These are phyloP conservation scores for Eulimnadia texana DNA, from an alignment of 1,140 invertebrate genomes.

Conservation along the genomic window DNA sequence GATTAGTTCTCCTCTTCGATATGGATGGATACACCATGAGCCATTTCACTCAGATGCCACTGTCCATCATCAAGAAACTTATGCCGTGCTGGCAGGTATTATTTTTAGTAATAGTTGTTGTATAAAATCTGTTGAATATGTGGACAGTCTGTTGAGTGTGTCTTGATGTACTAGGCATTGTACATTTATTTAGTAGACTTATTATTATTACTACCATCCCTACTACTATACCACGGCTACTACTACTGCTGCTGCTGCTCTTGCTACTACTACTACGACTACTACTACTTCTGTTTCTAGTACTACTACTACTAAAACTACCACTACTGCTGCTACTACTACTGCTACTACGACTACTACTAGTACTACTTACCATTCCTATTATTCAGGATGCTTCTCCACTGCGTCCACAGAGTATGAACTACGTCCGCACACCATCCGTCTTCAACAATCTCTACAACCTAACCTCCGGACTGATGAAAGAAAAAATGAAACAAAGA, in stretches of 20 bases:
- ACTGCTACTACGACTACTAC: no score
- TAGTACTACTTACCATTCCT: no score
- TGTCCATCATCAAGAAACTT: conserved; percentile 10
- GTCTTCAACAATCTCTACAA: conserved; percentile 64
- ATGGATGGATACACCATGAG: not conserved
- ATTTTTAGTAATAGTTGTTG: no score
- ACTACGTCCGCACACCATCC: conserved; percentile 66
- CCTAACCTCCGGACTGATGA: conserved; percentile 68
- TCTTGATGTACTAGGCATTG: not conserved
- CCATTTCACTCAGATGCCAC: conserved; percentile 6
- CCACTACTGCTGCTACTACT: no score
- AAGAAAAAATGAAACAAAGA: conserved; percentile 68
- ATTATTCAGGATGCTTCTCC: conserved; percentile 73
- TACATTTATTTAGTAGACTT: not conserved
- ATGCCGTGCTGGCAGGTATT: conserved; percentile 16
- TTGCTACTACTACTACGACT: conserved; percentile 3
- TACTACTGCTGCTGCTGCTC: not conserved
- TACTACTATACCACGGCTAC: not conserved
- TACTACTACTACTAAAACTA: no score
- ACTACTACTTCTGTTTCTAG: no score
- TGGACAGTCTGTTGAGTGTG: not conserved
- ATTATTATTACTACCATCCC: not conserved
- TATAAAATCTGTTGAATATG: no score
- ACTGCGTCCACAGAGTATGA: conserved; percentile 68
- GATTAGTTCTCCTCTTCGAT: conserved; percentile 6